These are phyloP conservation scores for Yasuhikotakia modesta DNA, from an alignment of 2,797 vertebrate genomes.

Conservation along the genomic window DNA sequence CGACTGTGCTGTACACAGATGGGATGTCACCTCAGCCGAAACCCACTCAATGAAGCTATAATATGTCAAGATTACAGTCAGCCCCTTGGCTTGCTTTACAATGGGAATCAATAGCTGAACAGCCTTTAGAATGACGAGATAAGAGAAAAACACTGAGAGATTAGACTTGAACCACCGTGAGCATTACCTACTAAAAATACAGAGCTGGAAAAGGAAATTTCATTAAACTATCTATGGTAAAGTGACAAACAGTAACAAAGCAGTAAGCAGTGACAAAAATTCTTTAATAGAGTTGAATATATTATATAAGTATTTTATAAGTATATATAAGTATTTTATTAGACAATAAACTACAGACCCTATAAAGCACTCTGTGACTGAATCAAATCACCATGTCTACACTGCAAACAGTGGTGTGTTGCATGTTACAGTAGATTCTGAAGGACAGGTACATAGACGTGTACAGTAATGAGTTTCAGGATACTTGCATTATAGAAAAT, in stretches of 20 bases:
- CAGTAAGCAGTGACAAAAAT: neutral
- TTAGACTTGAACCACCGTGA: constrained; percentile 29
- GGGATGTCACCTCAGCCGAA: constrained; percentile 36
- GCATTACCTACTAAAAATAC: constrained; percentile 28
- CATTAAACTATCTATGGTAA: too few species aligned
- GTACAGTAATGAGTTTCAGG: neutral
- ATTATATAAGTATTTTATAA: too few species aligned
- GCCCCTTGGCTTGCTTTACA: constrained; percentile 48
- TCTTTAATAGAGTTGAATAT: neutral
- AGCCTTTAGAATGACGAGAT: constrained; percentile 57
- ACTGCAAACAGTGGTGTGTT: neutral
- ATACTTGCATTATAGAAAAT: neutral
- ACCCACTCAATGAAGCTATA: constrained; percentile 56
- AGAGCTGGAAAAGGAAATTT: neutral
- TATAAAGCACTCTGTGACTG: neutral
- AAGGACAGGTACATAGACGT: neutral
- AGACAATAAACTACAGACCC: neutral
- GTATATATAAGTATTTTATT: too few species aligned
- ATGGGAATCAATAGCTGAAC: constrained; percentile 58
- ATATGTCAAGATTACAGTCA: constrained; percentile 54
- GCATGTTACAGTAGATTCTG: neutral
- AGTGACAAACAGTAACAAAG: too few species aligned
- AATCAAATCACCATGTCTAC: too few species aligned
- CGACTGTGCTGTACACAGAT: constrained; percentile 10
- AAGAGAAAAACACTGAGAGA: constrained; percentile 54